A percentile compares a stretch with the other conserved stretches of the same genome.
phyloP scores from a whole-genome alignment of 2,113 vertebrate genomes.

The Melospiza georgiana region DNA sequence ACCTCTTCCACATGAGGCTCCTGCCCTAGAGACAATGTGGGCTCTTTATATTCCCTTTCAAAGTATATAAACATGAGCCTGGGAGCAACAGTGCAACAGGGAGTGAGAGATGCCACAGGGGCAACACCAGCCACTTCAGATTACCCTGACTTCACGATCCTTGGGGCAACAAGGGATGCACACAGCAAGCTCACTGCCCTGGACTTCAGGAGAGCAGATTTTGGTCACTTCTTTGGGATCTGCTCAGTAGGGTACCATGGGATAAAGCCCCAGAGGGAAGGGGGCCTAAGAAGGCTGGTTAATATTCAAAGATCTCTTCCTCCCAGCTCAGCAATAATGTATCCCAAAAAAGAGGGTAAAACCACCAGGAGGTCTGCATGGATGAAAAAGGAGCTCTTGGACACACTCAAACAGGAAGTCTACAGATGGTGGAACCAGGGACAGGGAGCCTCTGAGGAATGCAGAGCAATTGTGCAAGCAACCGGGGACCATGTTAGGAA shows the following conservation, averaged over 20 bases:
- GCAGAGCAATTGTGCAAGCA: neutral
- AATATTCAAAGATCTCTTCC: neutral
- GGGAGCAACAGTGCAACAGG: neutral
- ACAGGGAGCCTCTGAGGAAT: neutral
- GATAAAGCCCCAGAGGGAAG: neutral
- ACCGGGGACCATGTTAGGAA: neutral
- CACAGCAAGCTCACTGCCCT: neutral
- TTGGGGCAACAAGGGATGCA: neutral
- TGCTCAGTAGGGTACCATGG: neutral
- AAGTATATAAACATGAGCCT: neutral
- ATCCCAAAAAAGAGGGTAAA: neutral
- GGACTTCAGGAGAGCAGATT: neutral
- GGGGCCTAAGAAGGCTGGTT: neutral
- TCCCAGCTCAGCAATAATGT: neutral
- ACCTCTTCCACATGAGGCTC: neutral
- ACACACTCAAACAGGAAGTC: neutral
- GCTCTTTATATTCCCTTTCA: constrained; percentile 1
- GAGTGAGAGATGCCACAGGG: neutral
- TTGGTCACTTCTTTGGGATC: neutral
- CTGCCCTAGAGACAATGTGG: neutral
- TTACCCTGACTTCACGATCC: neutral
- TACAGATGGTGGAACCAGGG: neutral
- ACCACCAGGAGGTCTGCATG: neutral
- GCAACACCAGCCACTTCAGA: neutral
- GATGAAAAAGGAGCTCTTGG: neutral